A percentile compares a stretch with the other conserved stretches of the same genome.
These are phyloP conservation scores for Drosophila fulvimacula DNA, from an alignment of 2,888 invertebrate species.

Conservation along the genomic window DNA sequence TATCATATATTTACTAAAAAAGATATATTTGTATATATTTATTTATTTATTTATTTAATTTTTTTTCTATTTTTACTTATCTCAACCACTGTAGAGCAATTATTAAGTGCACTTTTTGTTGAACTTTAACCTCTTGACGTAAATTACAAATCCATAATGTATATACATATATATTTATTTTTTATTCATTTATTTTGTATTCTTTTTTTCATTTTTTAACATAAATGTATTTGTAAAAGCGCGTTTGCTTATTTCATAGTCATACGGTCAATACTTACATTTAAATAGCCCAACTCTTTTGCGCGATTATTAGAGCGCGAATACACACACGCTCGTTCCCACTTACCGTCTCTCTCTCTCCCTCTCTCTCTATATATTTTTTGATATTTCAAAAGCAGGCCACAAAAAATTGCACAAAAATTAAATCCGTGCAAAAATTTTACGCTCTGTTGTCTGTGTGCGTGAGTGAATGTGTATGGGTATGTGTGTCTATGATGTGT, in stretches of 20 bases:
- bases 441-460: slow-evolving; percentile 36
- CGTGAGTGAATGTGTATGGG: background rate
- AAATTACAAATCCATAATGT: slow-evolving; percentile 5
- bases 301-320: slow-evolving; percentile 69
- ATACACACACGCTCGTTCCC: background rate
- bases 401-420: slow-evolving; percentile 49
- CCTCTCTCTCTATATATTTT: slow-evolving; percentile 37
- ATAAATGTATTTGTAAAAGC: slow-evolving; percentile 58
- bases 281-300: slow-evolving; percentile 56
- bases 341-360: slow-evolving; percentile 5
- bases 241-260: slow-evolving; percentile 41
- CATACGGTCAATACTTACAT: slow-evolving; percentile 50
- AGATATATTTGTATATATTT: background rate
- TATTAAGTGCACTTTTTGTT: slow-evolving; percentile 28
- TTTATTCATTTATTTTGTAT: slow-evolving; percentile 19
- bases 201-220: slow-evolving; percentile 25
- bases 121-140: slow-evolving; percentile 27
- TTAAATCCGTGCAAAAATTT: slow-evolving; percentile 31
- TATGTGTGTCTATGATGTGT: background rate
- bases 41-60: background rate
- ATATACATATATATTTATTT: slow-evolving; percentile 22
- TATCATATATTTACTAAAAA: too few species aligned
- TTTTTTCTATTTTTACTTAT: background rate
- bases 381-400: slow-evolving; percentile 59
- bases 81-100: slow-evolving; percentile 26